Percentiles rank a stretch among this genome's conserved stretches.
Conservation (phyloP, 2,888 invertebrate species). For the Ochropacha duplaris region DNA sequence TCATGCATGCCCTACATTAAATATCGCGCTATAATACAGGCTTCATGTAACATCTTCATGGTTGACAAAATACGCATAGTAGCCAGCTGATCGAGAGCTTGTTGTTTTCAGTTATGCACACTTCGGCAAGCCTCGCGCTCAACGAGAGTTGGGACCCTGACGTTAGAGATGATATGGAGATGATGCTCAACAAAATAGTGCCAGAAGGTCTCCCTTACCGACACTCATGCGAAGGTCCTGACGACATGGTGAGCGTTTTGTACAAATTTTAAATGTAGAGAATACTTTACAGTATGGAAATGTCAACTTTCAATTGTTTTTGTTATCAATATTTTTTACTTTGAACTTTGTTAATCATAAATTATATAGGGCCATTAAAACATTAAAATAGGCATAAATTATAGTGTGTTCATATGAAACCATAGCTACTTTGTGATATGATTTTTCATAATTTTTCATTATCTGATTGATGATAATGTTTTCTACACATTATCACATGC, state of each 20-base stretch:
- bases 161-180: constrained; percentile 99
- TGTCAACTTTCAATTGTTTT: constrained; percentile 22
- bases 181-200: constrained; percentile 99
- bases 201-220: constrained; percentile 98
- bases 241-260: constrained; percentile 93
- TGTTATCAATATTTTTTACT: constrained; percentile 8
- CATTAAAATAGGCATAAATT: too few species aligned
- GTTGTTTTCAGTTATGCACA: constrained; percentile 94
- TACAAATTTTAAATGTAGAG: background rate
- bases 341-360: too few species aligned
- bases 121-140: constrained; percentile 97
- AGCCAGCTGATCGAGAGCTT: constrained; percentile 59
- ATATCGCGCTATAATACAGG: constrained; percentile 34
- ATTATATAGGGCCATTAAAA: too few species aligned
- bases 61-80: constrained; percentile 19
- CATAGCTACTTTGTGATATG: background rate
- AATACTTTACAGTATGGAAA: constrained; percentile 8
- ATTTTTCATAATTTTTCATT: background rate
- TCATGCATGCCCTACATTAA: constrained; percentile 57
- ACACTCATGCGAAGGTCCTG: constrained; percentile 98
- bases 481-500: constrained; percentile 14
- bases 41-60: constrained; percentile 5
- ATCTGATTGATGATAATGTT: too few species aligned
- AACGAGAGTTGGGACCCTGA: constrained; percentile 99
- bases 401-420: constrained; percentile 5